Evolutionary conservation across 2,888 invertebrate species (phyloP).

Genomic region (Silvanus unidentatus): DNA sequence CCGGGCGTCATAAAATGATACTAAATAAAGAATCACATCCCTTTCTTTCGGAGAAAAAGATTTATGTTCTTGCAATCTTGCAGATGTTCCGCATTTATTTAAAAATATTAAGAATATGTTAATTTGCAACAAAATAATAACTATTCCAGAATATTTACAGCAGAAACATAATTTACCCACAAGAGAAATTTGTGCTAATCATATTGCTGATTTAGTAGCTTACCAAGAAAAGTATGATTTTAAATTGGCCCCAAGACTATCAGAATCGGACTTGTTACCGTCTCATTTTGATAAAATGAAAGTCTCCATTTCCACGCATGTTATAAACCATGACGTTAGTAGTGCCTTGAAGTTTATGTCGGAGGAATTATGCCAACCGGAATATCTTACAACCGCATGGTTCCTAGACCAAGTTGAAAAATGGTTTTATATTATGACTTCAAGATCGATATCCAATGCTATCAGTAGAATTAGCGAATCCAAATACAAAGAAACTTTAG

Average conservation of each 20-base stretch:
- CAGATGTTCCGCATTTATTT: too few relatives aligned
- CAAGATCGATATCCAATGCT: slow-evolving; percentile 15
- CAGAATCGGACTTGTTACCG: slow-evolving; percentile 16
- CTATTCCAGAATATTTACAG: slow-evolving; percentile 11
- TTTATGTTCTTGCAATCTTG: too few relatives aligned
- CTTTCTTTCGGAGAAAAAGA: too few relatives aligned
- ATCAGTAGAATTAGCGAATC: slow-evolving; percentile 12
- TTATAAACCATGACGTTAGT: slow-evolving; percentile 16
- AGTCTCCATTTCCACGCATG: slow-evolving; percentile 20
- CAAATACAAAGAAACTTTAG: slow-evolving; percentile 10
- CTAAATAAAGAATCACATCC: too few relatives aligned
- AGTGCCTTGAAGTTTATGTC: slow-evolving; percentile 16
- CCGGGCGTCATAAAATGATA: slow-evolving; percentile 14
- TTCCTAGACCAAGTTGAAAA: slow-evolving; percentile 15
- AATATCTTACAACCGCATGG: slow-evolving; percentile 22
- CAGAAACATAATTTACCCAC: slow-evolving; percentile 18
- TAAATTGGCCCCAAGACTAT: slow-evolving; percentile 19
- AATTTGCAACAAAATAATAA: slow-evolving; percentile 17
- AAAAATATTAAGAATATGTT: slow-evolving; percentile 20
- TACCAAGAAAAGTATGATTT: slow-evolving; percentile 9
- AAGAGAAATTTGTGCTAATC: too few relatives aligned
- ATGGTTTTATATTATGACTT: slow-evolving; percentile 22
- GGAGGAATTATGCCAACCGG: slow-evolving; percentile 11
- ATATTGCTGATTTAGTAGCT: slow-evolving; percentile 15
- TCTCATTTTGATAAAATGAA: slow-evolving; percentile 23